Base-by-base conservation (phyloP, 1,140 invertebrate genomes). In the Tetramorium alpestre region DNA sequence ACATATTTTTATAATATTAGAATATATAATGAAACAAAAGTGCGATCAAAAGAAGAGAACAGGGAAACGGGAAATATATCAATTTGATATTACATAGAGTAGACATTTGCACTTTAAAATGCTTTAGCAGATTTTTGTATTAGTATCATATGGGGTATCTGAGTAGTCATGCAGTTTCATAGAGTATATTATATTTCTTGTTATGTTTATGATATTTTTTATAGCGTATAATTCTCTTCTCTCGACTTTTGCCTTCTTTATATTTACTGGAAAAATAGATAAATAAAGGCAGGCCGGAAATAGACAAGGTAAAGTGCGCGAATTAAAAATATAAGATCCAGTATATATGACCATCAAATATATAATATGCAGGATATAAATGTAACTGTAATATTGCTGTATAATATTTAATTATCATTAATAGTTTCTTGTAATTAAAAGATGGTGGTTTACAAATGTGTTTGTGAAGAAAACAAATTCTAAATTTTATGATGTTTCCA, bases 161-260 rank as follows among this genome's bases (percentile, higher is more conserved):
- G 47, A 87, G 75, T 87, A 85, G 60, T 85, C 65, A 22, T 80
- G 60, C 85, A 77, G 47, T 77, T 77, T 81, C n/a, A 84, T 67
- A 84, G 64, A 70, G 22, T 81, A 67, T 76, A 90, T 85, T 70
- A 85, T 88, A 90, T 90, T 86, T 87, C 54, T 88, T 89, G 82
- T 90, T 90, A 89, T 85, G 69, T 89, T 89, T 91, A 60, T 58
- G 87, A 89, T 87, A 91, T 82, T 89, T 90, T 87, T 91, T 89
- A 86, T 88, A 90, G 80, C 72, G 13, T 85, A 87, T 87, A 88
- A 69, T 49, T 69, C 41, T 65, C 58, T 54, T 69, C 33, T 88
- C 76, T 60, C 44, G 75, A 85, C 38, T 85, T 87, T 88, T 58
- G 56, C 41, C 69, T 28, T 90, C 56, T 76, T 85, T 84, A 58